Conservation (phyloP, 2,113 vertebrate genomes). For the Grallaria varia region DNA sequence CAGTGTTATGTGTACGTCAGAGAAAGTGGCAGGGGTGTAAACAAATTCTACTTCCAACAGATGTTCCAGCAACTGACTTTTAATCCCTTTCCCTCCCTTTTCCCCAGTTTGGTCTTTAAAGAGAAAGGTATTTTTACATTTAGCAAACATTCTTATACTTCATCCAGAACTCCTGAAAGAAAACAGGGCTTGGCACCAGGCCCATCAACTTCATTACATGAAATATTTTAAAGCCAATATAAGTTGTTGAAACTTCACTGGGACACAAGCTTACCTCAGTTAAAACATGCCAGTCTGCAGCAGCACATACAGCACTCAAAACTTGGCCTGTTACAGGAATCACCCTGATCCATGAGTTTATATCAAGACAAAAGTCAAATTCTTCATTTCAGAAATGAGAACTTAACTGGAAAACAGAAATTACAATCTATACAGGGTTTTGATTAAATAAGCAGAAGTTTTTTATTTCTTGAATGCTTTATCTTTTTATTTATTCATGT, state of each 20-base stretch:
- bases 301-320: background rate
- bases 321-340: background rate
- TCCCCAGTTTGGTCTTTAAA: background rate
- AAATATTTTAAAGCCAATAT: background rate
- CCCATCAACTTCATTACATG: background rate
- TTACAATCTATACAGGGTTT: background rate
- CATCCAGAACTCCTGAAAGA: background rate
- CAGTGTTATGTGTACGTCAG: background rate
- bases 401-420: background rate
- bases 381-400: background rate
- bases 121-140: background rate
- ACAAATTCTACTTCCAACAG: background rate
- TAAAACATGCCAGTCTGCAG: background rate
- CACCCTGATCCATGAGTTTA: background rate
- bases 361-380: background rate
- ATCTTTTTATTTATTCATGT: background rate
- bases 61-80: background rate
- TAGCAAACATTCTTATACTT: background rate
- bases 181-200: background rate
- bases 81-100: background rate
- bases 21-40: background rate
- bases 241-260: background rate
- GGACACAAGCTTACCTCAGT: background rate
- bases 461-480: background rate
- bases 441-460: background rate